These are phyloP conservation scores for Harlomillsia oculata DNA, from an alignment of 1,140 invertebrate species.

Conservation along the genomic window DNA sequence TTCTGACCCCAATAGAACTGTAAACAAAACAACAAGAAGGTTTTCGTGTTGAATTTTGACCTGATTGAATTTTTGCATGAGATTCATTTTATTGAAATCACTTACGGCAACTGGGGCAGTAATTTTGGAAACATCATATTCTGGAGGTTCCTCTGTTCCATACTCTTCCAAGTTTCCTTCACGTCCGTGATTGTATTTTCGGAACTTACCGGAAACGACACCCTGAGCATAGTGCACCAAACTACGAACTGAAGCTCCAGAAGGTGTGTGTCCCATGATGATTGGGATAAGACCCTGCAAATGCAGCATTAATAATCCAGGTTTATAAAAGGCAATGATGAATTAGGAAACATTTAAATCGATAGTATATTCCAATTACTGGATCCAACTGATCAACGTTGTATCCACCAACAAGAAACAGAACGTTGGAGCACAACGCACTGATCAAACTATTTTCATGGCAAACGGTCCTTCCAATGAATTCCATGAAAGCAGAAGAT, in stretches of 20 bases:
- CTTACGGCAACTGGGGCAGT: slow-evolving; percentile 51
- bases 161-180: slow-evolving; percentile 13
- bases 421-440: slow-evolving; percentile 47
- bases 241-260: slow-evolving; percentile 68
- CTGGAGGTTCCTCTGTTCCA: slow-evolving; percentile 20
- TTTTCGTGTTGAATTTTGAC: too few species aligned
- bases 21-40: too few species aligned
- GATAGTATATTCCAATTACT: slow-evolving; percentile 55
- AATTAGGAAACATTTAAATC: slow-evolving; percentile 38
- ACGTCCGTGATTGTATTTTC: slow-evolving; percentile 24
- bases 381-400: slow-evolving; percentile 47
- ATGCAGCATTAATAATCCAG: background rate
- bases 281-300: slow-evolving; percentile 13
- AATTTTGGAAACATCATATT: slow-evolving; percentile 27
- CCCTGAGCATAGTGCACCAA: slow-evolving; percentile 66
- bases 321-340: background rate
- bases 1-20: slow-evolving; percentile 59
- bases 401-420: slow-evolving; percentile 50
- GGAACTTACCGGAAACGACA: slow-evolving; percentile 46
- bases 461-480: slow-evolving; percentile 43
- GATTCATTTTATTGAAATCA: background rate
- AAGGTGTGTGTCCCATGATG: slow-evolving; percentile 59
- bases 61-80: too few species aligned
- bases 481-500: slow-evolving; percentile 43
- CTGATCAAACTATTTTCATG: slow-evolving; percentile 41